phyloP scores from a whole-genome alignment of 2,888 invertebrate genomes.

The Epicampocera succincta region DNA sequence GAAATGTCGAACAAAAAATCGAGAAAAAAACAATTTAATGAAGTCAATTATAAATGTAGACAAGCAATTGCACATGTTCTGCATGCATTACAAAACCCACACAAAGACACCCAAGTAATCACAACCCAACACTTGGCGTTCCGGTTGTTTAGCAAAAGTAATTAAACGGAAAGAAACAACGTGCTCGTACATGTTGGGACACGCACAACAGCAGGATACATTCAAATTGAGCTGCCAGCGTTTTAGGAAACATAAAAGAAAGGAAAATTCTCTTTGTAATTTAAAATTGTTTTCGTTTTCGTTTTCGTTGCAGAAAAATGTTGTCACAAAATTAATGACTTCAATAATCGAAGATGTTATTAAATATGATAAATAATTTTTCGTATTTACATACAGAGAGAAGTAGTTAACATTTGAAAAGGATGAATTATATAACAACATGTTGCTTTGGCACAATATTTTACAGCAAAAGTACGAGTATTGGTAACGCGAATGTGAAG shows the following conservation, averaged over 20 bases:
- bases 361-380: no score
- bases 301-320: background rate
- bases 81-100: background rate
- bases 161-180: constrained; percentile 49
- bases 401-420: no score
- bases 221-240: constrained; percentile 44
- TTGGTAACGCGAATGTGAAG: no score
- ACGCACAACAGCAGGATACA: constrained; percentile 49
- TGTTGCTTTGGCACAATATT: no score
- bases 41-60: constrained; percentile 60
- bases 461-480: no score
- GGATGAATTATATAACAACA: no score
- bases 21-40: constrained; percentile 52
- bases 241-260: constrained; percentile 31
- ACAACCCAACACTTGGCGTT: constrained; percentile 37
- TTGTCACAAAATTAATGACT: no score
- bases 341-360: no score
- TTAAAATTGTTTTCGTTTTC: background rate
- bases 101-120: background rate
- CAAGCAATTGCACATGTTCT: constrained; percentile 47
- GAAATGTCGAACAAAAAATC: constrained; percentile 17
- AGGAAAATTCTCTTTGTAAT: constrained; percentile 25
- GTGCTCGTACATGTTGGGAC: constrained; percentile 41
- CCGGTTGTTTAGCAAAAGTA: constrained; percentile 43
- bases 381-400: no score